Conservation (phyloP, 1,140 invertebrate genomes). For the Helicorthomorpha holstii region DNA sequence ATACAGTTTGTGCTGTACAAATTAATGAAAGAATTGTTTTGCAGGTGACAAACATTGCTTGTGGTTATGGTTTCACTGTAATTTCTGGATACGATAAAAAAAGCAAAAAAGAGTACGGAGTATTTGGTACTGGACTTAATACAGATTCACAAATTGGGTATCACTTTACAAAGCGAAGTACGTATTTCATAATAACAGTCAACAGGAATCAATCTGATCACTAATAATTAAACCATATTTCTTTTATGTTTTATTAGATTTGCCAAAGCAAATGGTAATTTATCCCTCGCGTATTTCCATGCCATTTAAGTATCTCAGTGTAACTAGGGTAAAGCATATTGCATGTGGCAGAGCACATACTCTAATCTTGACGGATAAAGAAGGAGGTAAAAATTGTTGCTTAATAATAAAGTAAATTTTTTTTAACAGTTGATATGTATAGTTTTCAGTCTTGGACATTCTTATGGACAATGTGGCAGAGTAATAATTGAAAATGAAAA, state of each 20-base stretch:
- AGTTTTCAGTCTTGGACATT: conserved; percentile 70
- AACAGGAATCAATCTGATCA: too few species aligned
- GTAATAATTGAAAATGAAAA: conserved; percentile 58
- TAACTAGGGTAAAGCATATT: conserved; percentile 37
- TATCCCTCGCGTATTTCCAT: conserved; percentile 56
- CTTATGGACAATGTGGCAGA: conserved; percentile 84
- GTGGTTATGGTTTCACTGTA: conserved; percentile 81
- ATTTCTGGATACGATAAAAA: conserved; percentile 49
- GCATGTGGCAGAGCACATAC: conserved; percentile 76
- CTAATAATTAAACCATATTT: background rate
- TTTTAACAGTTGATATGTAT: conserved; percentile 4
- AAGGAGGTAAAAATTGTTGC: conserved; percentile 33
- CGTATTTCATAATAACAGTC: too few species aligned
- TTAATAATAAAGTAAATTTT: background rate
- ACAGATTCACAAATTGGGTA: conserved; percentile 78
- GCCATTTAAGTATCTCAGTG: conserved; percentile 37
- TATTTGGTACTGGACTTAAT: conserved; percentile 82
- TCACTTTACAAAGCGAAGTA: background rate
- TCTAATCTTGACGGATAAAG: conserved; percentile 56
- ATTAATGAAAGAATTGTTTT: conserved; percentile 4
- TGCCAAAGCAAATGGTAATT: conserved; percentile 50
- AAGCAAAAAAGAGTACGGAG: conserved; percentile 31
- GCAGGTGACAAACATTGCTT: conserved; percentile 49
- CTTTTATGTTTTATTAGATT: conserved; percentile 23
- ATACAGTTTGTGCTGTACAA: background rate